Conservation (phyloP, 2,888 invertebrate species). For the Athalia circularis region DNA sequence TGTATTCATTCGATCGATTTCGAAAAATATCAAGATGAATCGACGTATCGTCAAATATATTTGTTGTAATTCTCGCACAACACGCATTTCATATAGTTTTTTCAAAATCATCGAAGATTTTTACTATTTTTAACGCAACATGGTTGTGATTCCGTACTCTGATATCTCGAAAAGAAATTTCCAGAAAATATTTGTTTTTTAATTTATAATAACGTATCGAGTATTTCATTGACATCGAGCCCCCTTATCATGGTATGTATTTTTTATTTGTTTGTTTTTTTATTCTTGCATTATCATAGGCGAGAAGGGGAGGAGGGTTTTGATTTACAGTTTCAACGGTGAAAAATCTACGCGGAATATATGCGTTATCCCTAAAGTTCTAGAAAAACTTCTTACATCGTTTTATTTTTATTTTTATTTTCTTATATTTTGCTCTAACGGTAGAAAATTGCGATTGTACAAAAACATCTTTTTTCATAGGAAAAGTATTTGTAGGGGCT, state of each 20-base stretch:
- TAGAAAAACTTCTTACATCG: conserved; percentile 46
- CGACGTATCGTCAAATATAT: no score
- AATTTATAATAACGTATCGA: no score
- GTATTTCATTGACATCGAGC: no score
- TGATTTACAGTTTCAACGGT: conserved; percentile 28
- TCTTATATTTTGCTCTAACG: conserved; percentile 43
- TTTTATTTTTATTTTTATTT: conserved; percentile 46
- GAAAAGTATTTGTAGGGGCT: conserved; percentile 53
- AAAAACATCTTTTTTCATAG: conserved; percentile 47
- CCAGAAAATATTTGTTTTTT: no score
- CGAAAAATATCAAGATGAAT: no score
- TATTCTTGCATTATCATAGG: conserved; percentile 6
- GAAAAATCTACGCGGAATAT: conserved; percentile 26
- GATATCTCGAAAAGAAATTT: no score
- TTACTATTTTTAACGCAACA: no score
- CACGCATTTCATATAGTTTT: no score
- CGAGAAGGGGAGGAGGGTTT: neutral
- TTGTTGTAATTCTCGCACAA: no score
- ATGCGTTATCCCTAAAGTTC: conserved; percentile 30
- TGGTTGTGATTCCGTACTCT: no score
- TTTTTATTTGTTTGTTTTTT: conserved; percentile 27
- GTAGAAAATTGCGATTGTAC: conserved; percentile 39
- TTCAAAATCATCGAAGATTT: no score
- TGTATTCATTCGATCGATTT: no score
- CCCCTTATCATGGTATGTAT: neutral